Base-by-base conservation (phyloP, 1,140 invertebrate species). In the Drosophila punjabiensis region DNA sequence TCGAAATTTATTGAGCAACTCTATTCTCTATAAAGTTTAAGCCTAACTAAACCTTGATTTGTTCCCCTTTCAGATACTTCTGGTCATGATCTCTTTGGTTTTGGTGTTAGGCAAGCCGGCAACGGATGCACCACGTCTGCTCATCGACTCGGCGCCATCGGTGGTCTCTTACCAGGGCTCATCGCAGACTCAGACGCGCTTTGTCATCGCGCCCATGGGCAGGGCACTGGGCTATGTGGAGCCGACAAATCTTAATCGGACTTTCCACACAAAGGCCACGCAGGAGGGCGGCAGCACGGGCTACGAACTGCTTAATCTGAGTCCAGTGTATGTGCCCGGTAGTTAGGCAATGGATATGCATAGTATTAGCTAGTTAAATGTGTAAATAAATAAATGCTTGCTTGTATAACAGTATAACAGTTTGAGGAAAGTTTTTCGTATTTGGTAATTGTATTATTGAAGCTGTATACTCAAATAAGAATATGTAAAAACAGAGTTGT, bases 91-190 rank as follows among this genome's bases (percentile, higher is more conserved):
- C 18, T 66, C 20, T 7, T 18, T 81, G 41, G 41, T 50, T 39
- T 41, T 84, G 53, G 63, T 59, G 9, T 43, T 66, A 11, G 76
- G 76, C 24, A 73, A 68, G 52, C 74, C 82, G 45, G 63, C 64
- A 16, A 80, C 64, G 14, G 63, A 73, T 70, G 45, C 45, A 3
- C 52, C 63, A 8, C 63, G 59, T 47, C 76, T 89, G 24, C 62
- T 92, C 18, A 92, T 92, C 28, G 91, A 92, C 32, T 69, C 91
- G 9, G 91, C 91, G 0, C 91, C 91, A 7, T 92, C 91, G 33
- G 88, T 92, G 39, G 91, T 92, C 58, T 82, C 91, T 53, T 92
- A 92, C 56, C 91, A 92, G 67, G 91, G 91, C 11, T 92, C 91
- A 11, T 87, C 88, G 4, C 87, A 92, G 52, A 67, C 82, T 5